Evolutionary conservation across 2,113 vertebrate species (phyloP), one percentile per base, ranked within the genome.

Genomic region (Pagrus major): DNA sequence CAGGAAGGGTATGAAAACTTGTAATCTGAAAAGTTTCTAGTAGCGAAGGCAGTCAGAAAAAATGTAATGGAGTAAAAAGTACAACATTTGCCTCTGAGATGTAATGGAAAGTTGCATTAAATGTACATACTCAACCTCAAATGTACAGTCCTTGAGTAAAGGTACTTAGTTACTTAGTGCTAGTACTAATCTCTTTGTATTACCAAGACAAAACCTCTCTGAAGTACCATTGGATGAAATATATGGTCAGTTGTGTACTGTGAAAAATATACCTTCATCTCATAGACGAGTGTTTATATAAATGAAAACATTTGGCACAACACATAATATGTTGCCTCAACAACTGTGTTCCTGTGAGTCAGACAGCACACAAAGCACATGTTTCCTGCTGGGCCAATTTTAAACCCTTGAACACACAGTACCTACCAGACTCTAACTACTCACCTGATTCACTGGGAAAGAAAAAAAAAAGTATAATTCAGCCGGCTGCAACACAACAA

Each of bases 401-500:
- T 8, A 52, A 59, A 78, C 69, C 70, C 56, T 69, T 44, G 41
- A 33, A 31, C 7, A 23, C 41, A 51, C 12, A 49, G 44, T 51
- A 73, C n/a, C 51, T 71, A 58, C 76, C 60, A 63, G 67, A 61
- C 55, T 18, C 3, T 25, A 15, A 63, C 16, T 44, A 27, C 21
- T 58, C 66, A n/a, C 29, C 47, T 56, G 66, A 65, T 67, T 33
- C 47, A 20, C 18, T 31, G 52, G 20, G n/a, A n/a, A n/a, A n/a
- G n/a, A n/a, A n/a, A 54, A 35, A 16, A 64, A 55, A 51, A 47
- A 47, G 18, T n/a, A 47, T 64, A n/a, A 27, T 11, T 51, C 27
- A 59, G 25, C 21, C 12, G 55, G 12, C 35, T 27, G 33, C 59
- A 67, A 3, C 54, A 59, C 52, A 56, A 35, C 58, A 64, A 21